A percentile compares a stretch with the other conserved stretches of the same genome.
These are phyloP conservation scores for Clarias pachynema DNA, from an alignment of 2,797 vertebrate species.

Conservation along the genomic window DNA sequence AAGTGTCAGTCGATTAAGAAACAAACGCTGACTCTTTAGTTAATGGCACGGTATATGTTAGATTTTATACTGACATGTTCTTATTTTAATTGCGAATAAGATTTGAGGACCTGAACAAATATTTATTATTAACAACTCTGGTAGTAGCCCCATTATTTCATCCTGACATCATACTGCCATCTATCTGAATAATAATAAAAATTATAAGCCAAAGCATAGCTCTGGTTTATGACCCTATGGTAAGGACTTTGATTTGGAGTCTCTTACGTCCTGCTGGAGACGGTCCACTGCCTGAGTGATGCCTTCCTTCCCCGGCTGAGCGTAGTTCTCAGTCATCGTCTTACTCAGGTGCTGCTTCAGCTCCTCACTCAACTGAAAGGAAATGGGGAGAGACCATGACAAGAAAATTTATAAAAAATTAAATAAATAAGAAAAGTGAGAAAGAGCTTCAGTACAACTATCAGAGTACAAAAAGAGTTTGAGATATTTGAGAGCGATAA, in stretches of 20 bases:
- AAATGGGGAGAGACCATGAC: background rate
- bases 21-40: too few relatives aligned
- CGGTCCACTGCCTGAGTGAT: conserved; percentile 81
- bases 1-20: too few relatives aligned
- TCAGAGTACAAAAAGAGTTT: background rate
- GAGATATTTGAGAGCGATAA: background rate
- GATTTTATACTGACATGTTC: background rate
- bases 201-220: background rate
- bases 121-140: background rate
- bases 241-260: conserved; percentile 5
- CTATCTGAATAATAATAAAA: background rate
- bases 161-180: background rate
- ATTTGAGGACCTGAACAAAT: background rate
- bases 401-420: background rate
- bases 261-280: conserved; percentile 85
- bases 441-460: background rate
- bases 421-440: background rate
- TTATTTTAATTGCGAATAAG: background rate
- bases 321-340: conserved; percentile 82
- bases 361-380: conserved; percentile 81
- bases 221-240: background rate
- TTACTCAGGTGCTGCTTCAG: conserved; percentile 81
- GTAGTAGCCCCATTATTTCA: background rate
- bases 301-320: conserved; percentile 71
- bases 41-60: background rate